These are phyloP conservation scores for Drosophila orosa DNA, from an alignment of 1,140 invertebrate species.

Conservation along the genomic window DNA sequence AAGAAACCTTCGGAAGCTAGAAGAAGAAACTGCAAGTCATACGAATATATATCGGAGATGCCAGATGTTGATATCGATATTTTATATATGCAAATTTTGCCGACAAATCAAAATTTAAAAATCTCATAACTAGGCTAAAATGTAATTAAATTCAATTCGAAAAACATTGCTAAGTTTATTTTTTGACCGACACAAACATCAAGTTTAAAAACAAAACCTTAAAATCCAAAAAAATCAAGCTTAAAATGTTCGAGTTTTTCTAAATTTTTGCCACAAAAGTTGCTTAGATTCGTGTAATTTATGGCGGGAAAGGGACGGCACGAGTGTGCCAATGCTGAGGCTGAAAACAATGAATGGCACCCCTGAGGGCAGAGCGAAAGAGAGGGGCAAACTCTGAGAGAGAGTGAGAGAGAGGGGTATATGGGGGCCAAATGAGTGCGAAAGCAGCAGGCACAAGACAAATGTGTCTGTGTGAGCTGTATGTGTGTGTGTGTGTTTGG, in stretches of 20 bases:
- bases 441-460: constrained; percentile 69
- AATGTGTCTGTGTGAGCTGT: constrained; percentile 43
- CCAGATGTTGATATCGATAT: too few relatives aligned
- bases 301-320: constrained; percentile 40
- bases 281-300: constrained; percentile 70
- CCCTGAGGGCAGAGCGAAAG: constrained; percentile 26
- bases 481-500: constrained; percentile 33
- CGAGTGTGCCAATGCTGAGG: constrained; percentile 38
- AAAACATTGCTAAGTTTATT: too few relatives aligned
- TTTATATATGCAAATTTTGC: too few relatives aligned
- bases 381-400: not conserved
- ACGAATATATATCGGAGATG: too few relatives aligned
- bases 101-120: too few relatives aligned
- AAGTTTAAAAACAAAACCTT: too few relatives aligned
- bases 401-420: not conserved
- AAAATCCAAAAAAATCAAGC: constrained; percentile 38
- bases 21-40: not conserved
- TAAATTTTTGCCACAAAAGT: constrained; percentile 36
- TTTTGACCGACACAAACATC: too few relatives aligned
- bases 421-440: constrained; percentile 38
- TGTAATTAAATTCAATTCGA: too few relatives aligned
- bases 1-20: too few relatives aligned
- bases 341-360: constrained; percentile 43
- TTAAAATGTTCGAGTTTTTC: constrained; percentile 57
- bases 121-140: too few relatives aligned